Base-by-base conservation (phyloP, 1,140 invertebrate genomes). In the Trypoxylus dichotomus region DNA sequence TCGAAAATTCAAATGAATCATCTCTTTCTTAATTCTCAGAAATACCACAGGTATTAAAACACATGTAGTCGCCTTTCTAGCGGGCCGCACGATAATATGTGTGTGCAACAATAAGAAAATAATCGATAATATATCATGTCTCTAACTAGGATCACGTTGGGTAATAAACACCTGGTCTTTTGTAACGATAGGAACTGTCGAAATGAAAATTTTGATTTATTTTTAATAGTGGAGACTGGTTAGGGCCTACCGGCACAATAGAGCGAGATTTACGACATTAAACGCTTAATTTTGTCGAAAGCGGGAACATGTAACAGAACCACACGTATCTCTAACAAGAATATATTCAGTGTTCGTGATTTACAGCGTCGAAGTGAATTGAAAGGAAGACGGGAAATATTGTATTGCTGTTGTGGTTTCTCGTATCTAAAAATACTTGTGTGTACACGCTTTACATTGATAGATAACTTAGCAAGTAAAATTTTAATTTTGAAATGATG, bases 81-180 rank as follows among this genome's bases (percentile, higher is more conserved):
- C 5, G 10, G 32, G 32, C 24, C 60, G 24, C 25, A 68, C 60
- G 27, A 29, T 68, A 68, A n/a, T n/a, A n/a, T n/a, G n/a, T 19
- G 7, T 24, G 27, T 10, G 24, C 10, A 68, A 29, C 21, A 68
- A 25, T 58, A 68, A 10, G 60, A 68, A 29, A 29, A 68, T 13
- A 24, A 21, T 68, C 21, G 8, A n/a, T 68, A 68, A 68, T 68
- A 68, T 68, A 68, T 68, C 24, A 27, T 7, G 60, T 8, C 13
- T 68, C 60, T 10, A 68, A 68, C 60, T 24, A 68, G 24, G 11
- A 29, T 24, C 60, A 8, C 60, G 60, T 68, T 68, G 24, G 19
- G 24, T 27, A 68, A 68, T 68, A 68, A 68, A 68, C 60, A 68
- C 60, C 60, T 29, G 60, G 60, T 68, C 60, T 68, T 68, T 68